Percentiles rank a stretch among this genome's conserved stretches.
Conservation (phyloP, 2,888 invertebrate genomes). For the Zele albiditarsus region DNA sequence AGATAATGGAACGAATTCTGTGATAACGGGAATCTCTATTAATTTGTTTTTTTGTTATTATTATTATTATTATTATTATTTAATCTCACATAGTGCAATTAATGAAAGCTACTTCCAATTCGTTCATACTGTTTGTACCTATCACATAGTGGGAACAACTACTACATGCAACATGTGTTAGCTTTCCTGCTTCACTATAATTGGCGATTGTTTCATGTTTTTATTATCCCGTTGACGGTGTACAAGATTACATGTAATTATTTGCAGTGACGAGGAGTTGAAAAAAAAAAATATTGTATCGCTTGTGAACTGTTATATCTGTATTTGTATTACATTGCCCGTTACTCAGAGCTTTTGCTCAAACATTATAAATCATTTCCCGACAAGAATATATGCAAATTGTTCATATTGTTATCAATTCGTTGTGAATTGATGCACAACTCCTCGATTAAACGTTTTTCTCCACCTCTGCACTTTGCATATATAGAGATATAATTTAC, state of each 20-base stretch:
- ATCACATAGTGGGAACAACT: neutral
- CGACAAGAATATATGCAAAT: conserved; percentile 1
- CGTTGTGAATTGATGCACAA: neutral
- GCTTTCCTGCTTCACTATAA: neutral
- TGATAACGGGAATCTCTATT: conserved; percentile 62
- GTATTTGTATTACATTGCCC: neutral
- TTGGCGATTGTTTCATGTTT: neutral
- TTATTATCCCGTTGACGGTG: neutral
- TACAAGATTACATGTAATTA: neutral
- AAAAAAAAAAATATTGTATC: neutral
- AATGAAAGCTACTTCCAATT: neutral
- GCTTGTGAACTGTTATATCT: neutral
- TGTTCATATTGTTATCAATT: neutral
- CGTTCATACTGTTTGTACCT: conserved; percentile 18
- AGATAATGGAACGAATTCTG: conserved; percentile 57
- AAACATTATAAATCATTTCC: neutral
- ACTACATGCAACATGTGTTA: too few relatives aligned
- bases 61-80: neutral
- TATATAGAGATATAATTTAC: too few relatives aligned
- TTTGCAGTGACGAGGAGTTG: neutral
- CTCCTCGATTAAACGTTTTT: conserved; percentile 33
- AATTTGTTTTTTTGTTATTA: conserved; percentile 31
- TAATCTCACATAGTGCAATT: neutral
- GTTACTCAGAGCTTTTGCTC: neutral
- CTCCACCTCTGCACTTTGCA: neutral